Conservation (phyloP, 2,797 vertebrate genomes). For the Ctenopoma multispine region DNA sequence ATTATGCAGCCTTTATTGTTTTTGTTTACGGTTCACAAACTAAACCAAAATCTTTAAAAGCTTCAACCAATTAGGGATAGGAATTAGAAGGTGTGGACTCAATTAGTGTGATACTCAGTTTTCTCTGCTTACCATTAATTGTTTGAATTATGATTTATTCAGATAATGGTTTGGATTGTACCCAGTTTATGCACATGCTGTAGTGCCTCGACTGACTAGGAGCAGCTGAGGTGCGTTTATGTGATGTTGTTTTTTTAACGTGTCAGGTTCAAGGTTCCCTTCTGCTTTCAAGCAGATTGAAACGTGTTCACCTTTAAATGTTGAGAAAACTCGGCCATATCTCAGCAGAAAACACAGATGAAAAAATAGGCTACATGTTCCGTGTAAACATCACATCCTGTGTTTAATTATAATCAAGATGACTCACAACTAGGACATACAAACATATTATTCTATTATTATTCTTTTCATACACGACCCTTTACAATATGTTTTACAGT, state of each 20-base stretch:
- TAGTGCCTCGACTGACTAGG: neutral
- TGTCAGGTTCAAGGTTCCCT: conserved; percentile 22
- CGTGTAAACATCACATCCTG: neutral
- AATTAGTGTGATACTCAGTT: conserved; percentile 7
- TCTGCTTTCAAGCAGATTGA: conserved; percentile 15
- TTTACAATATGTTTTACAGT: no score
- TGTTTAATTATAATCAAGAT: neutral
- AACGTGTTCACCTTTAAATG: neutral
- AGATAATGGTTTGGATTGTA: conserved; percentile 29
- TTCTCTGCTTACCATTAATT: conserved; percentile 17
- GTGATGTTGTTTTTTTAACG: conserved; percentile 6
- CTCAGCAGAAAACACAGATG: neutral
- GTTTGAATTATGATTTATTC: neutral
- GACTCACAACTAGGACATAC: neutral
- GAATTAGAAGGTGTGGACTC: no score
- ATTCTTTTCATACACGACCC: no score
- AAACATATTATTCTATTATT: neutral
- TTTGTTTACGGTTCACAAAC: no score
- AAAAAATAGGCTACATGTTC: neutral
- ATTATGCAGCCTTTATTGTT: neutral
- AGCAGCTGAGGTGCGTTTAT: neutral
- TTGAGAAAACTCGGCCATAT: neutral
- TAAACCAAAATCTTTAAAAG: no score
- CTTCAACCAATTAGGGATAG: no score
- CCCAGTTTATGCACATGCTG: conserved; percentile 11